Base-by-base conservation (phyloP, 2,888 invertebrate species). In the Tinea semifulvella region DNA sequence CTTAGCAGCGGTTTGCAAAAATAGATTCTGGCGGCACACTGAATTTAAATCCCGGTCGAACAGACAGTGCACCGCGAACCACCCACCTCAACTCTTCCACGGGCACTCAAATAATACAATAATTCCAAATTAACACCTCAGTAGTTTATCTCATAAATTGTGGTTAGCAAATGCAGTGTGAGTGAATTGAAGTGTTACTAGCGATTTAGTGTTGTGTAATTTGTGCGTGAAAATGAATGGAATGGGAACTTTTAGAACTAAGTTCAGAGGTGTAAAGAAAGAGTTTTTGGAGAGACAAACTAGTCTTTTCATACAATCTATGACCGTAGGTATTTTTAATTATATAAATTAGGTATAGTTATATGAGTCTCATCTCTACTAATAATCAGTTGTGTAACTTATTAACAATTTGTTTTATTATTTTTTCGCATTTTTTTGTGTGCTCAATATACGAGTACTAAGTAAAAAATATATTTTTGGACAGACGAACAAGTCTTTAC, bases 181-280 rank as follows among this genome's bases (percentile, higher is more conserved):
- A 11, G 16, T 35, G n/a, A 13, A 2, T 8, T 11, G 14, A 35
- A 14, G 35, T 11, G 17, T 38, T 18, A 3, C n/a, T 6, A 18
- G 38, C 18, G 3, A 22, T 11, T 5, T 11, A 40, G 40, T 40
- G 40, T 40, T 40, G 36, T 36, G 36, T 36, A 36, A 18, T 36
- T 36, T 11, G 6, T 5, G 6, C 8, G 48, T 56, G 47, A 72
- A 54, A 53, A 79, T 76, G 81, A 83, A 83, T 62, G 85, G 84
- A 13, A 82, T 70, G 49, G 84, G 83, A 42, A 81, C 85, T 43
- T 75, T 84, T 48, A 83, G 85, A 60, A 86, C 86, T 64, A 85
- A 84, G 61, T 91, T 92, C 67, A 85, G 91, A 57, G 92, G 92
- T 27, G 80, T 92, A 47, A 90, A 88, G 62, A 92, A 89, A 66